These are phyloP conservation scores for Lomographa bimaculata DNA, from an alignment of 2,888 invertebrate genomes.

Conservation along the genomic window DNA sequence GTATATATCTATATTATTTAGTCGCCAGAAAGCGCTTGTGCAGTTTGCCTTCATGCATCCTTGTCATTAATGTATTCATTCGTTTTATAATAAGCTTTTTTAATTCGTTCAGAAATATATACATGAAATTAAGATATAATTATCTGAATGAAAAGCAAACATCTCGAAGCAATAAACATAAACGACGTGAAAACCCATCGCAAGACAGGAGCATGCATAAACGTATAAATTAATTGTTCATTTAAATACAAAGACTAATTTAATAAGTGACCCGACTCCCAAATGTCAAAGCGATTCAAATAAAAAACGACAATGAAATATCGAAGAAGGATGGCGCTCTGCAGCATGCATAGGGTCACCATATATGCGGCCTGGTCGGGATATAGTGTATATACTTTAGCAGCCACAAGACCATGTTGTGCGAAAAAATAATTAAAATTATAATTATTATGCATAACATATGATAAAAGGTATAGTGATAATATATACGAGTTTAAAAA, in stretches of 20 bases:
- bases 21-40: too few relatives aligned
- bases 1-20: too few relatives aligned
- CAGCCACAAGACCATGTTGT: background rate
- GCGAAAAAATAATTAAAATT: too few relatives aligned
- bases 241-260: constrained; percentile 83
- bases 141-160: constrained; percentile 9
- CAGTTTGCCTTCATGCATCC: too few relatives aligned
- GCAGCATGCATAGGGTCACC: constrained; percentile 21
- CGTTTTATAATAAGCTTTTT: too few relatives aligned
- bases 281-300: constrained; percentile 77
- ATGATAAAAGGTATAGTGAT: too few relatives aligned
- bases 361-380: constrained; percentile 1
- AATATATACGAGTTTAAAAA: too few relatives aligned
- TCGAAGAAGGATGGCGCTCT: constrained; percentile 69
- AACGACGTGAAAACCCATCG: constrained; percentile 15
- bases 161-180: constrained; percentile 13
- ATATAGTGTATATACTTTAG: background rate
- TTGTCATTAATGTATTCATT: too few relatives aligned
- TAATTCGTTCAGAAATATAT: too few relatives aligned
- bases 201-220: constrained; percentile 53
- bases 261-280: constrained; percentile 79
- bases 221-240: constrained; percentile 74
- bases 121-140: too few relatives aligned
- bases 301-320: constrained; percentile 70
- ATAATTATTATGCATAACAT: too few relatives aligned